Percentiles rank a stretch among this genome's conserved stretches.
Evolutionary conservation across 2,113 vertebrate genomes (phyloP).

Genomic region (Conger conger): DNA sequence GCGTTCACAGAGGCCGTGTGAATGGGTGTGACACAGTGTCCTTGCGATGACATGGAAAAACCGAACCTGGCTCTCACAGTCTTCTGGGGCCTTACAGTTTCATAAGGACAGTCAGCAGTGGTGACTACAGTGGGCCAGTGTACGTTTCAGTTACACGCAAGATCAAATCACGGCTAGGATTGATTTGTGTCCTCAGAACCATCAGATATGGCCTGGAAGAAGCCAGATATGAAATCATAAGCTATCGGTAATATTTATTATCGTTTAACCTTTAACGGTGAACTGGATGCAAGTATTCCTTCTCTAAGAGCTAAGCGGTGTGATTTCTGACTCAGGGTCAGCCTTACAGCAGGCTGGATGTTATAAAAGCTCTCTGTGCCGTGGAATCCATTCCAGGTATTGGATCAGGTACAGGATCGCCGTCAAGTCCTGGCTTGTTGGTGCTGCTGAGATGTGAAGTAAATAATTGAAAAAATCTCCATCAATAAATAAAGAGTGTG

Average conservation of each 20-base stretch:
- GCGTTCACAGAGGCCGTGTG: neutral
- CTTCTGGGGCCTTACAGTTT: neutral
- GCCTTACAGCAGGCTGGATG: neutral
- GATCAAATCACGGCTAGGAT: conserved; percentile 61
- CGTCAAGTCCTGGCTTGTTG: conserved; percentile 52
- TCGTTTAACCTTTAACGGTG: conserved; percentile 53
- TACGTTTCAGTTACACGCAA: conserved; percentile 62
- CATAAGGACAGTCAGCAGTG: neutral
- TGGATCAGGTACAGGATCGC: conserved; percentile 3
- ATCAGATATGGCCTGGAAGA: conserved; percentile 51
- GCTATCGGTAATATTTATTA: conserved; percentile 58
- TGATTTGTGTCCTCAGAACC: conserved; percentile 62
- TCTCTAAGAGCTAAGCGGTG: neutral
- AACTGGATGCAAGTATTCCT: conserved; percentile 39
- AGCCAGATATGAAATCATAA: conserved; percentile 56
- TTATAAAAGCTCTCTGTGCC: neutral
- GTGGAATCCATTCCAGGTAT: neutral
- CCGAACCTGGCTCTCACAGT: neutral
- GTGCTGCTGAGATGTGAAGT: conserved; percentile 57
- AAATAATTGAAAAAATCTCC: conserved; percentile 68
- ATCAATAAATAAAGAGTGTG: conserved; percentile 70
- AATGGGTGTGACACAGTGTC: neutral
- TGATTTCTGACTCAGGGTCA: neutral
- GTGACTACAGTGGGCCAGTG: conserved; percentile 33
- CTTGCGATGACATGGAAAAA: neutral